phyloP scores from a whole-genome alignment of 2,888 invertebrate species.

The Alentia gelatinosa region DNA sequence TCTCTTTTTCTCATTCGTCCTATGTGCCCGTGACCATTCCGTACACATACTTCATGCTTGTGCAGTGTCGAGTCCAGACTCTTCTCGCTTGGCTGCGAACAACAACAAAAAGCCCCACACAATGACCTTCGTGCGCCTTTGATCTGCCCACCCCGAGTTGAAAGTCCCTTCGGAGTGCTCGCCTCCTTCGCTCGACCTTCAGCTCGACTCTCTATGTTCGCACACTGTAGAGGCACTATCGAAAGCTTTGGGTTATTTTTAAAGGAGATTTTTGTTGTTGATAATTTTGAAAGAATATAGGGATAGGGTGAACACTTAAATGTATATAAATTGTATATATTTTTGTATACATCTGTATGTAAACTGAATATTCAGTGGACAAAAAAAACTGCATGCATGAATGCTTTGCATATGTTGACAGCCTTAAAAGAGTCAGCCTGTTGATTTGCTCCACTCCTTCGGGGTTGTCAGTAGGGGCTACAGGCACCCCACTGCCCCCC shows the following conservation, averaged over 20 bases:
- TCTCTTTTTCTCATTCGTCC: not conserved
- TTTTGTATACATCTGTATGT: not conserved
- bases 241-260: too few relatives aligned
- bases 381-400: not conserved
- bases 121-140: too few relatives aligned
- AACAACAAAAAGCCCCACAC: too few relatives aligned
- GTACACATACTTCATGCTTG: not conserved
- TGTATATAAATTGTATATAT: too few relatives aligned
- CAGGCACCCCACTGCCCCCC: too few relatives aligned
- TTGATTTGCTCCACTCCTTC: not conserved
- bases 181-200: not conserved
- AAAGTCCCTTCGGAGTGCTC: not conserved
- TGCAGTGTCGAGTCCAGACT: not conserved
- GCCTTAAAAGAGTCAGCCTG: slow-evolving; percentile 46
- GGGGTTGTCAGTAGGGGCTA: not conserved
- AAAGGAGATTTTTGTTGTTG: too few relatives aligned
- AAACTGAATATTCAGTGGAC: not conserved
- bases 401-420: not conserved
- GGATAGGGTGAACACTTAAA: too few relatives aligned
- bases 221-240: not conserved
- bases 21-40: not conserved
- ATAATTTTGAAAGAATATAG: too few relatives aligned
- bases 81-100: slow-evolving; percentile 1
- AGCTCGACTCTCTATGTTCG: not conserved
- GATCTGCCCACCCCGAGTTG: too few relatives aligned